A percentile compares a stretch with the other conserved stretches of the same genome.
phyloP scores from a whole-genome alignment of 1,140 invertebrate species.

The Cotesia vestalis region DNA sequence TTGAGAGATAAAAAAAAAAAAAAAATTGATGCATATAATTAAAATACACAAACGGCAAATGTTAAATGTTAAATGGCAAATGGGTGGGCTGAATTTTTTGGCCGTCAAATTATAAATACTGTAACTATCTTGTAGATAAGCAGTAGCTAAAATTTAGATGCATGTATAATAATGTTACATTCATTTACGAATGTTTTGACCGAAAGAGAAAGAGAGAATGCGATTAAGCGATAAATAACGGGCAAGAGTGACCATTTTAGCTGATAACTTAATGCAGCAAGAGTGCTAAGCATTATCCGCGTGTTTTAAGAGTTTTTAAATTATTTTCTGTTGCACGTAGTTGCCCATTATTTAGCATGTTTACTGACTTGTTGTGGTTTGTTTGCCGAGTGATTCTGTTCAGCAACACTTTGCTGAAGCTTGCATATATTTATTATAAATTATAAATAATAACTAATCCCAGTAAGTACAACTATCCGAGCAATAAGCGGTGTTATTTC shows the following conservation, averaged over 20 bases:
- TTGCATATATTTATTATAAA: background rate
- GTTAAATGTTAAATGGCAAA: background rate
- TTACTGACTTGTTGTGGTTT: slow-evolving; percentile 32
- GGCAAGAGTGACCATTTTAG: slow-evolving; percentile 36
- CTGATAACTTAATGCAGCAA: slow-evolving; percentile 38
- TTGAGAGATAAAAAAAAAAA: background rate
- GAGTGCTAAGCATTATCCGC: slow-evolving; percentile 18
- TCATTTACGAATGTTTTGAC: too few species aligned
- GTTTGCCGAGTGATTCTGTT: slow-evolving; percentile 33
- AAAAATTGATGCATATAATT: slow-evolving; percentile 8
- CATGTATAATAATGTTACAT: too few species aligned
- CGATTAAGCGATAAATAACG: slow-evolving; percentile 38
- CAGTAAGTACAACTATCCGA: background rate
- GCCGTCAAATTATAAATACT: background rate
- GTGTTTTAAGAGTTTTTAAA: slow-evolving; percentile 15
- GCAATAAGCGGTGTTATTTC: too few species aligned
- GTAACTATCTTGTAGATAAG: background rate
- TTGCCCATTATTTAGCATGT: slow-evolving; percentile 39
- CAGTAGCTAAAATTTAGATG: slow-evolving; percentile 1
- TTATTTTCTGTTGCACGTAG: slow-evolving; percentile 28
- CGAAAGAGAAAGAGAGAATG: background rate
- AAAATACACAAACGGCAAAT: background rate
- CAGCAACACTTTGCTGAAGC: too few species aligned
- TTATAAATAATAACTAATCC: background rate
- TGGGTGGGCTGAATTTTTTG: slow-evolving; percentile 32